Conservation (phyloP, 23 tunicate species). For the Pegea sp. region DNA sequence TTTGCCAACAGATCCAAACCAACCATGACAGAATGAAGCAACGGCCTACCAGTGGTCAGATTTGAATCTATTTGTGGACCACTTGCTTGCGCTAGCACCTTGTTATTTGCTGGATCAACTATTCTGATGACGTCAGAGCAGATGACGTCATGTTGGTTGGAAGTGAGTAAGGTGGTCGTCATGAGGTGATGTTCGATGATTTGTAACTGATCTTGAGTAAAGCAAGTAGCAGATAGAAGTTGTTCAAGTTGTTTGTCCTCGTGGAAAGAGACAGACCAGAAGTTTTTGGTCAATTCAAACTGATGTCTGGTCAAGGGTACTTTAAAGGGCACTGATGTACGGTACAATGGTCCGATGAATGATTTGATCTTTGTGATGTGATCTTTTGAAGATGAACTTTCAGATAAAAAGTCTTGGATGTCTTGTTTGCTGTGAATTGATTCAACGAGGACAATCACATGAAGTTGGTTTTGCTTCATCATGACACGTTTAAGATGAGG, state of each 20-base stretch:
- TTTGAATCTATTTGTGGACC: background rate
- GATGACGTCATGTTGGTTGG: background rate
- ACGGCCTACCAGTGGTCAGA: no score
- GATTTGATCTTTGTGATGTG: background rate
- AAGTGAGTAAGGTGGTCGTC: slow-evolving; percentile 14
- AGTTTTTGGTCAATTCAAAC: slow-evolving; percentile 40
- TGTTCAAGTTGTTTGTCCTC: slow-evolving; percentile 39
- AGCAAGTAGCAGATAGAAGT: slow-evolving; percentile 22
- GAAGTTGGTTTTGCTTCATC: no score
- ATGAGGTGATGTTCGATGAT: no score
- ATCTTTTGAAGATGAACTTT: no score
- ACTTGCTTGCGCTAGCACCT: slow-evolving; percentile 10
- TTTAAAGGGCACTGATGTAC: slow-evolving; percentile 20
- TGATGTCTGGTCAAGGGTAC: slow-evolving; percentile 50
- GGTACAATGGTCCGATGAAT: background rate
- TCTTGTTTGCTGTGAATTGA: background rate
- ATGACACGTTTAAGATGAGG: no score
- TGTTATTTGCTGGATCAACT: slow-evolving; percentile 19
- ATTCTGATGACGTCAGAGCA: slow-evolving; percentile 13
- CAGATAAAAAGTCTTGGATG: no score
- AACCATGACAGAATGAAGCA: slow-evolving; percentile 55
- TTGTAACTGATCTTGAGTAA: slow-evolving; percentile 21
- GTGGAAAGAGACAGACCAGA: slow-evolving; percentile 86
- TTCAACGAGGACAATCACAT: background rate
- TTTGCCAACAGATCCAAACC: slow-evolving; percentile 63